A percentile compares a stretch with the other conserved stretches of the same genome.
phyloP scores from a whole-genome alignment of 2,113 vertebrate genomes.

The Muntiacus reevesi region DNA sequence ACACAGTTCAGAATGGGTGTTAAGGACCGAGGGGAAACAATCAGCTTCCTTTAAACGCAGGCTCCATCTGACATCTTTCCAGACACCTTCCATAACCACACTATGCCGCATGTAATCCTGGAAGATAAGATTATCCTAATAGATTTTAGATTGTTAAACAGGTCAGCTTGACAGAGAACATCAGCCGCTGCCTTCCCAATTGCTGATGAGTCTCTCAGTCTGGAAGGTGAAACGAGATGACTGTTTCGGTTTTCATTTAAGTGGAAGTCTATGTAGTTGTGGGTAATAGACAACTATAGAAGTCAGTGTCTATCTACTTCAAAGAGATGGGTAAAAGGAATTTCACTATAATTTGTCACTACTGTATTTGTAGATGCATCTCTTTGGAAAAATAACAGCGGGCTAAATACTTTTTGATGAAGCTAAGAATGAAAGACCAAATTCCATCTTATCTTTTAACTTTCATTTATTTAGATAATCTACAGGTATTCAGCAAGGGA shows the following conservation, averaged over 20 bases:
- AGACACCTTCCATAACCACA: constrained; percentile 18
- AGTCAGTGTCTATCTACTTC: not conserved
- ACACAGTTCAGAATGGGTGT: constrained; percentile 50
- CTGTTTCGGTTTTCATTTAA: not conserved
- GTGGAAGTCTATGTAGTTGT: not conserved
- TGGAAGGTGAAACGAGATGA: constrained; percentile 19
- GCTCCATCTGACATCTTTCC: constrained; percentile 53
- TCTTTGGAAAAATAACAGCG: not conserved
- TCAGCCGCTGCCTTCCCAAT: not conserved
- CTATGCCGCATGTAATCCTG: not conserved
- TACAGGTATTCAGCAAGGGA: not conserved
- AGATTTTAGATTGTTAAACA: not conserved
- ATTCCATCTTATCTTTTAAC: not conserved
- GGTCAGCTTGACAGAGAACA: constrained; percentile 29
- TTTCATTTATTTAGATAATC: not conserved
- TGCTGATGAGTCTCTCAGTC: not conserved
- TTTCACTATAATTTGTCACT: not conserved
- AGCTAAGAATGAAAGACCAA: not conserved
- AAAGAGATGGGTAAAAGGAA: not conserved
- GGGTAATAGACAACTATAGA: not conserved
- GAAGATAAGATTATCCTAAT: not conserved
- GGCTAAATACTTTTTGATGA: not conserved
- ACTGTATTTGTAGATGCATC: not conserved
- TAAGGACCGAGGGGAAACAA: constrained; percentile 65
- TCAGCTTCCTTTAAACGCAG: constrained; percentile 49